These are phyloP conservation scores for Penaeus monodon DNA, from an alignment of 2,888 invertebrate species.

Conservation along the genomic window DNA sequence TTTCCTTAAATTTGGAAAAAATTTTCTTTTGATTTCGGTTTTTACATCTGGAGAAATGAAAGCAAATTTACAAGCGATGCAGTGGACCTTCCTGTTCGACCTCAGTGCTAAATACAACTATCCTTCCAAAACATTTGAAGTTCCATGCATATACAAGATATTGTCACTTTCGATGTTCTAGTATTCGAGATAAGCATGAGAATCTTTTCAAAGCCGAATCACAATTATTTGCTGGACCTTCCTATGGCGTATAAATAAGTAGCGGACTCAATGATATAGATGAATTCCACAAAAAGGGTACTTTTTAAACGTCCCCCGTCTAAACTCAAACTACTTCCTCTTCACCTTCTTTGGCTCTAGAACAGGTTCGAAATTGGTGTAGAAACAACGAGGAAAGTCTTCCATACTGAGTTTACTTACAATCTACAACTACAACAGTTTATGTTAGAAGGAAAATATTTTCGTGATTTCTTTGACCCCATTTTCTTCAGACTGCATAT, in stretches of 20 bases:
- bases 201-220: background rate
- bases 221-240: background rate
- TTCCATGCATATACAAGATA: background rate
- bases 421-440: too few species aligned
- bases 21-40: too few species aligned
- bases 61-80: background rate
- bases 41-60: background rate
- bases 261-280: too few species aligned
- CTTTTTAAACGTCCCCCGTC: background rate
- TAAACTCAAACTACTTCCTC: slow-evolving; percentile 6
- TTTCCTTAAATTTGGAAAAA: too few species aligned
- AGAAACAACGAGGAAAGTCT: too few species aligned
- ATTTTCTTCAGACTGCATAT: too few species aligned
- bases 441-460: too few species aligned
- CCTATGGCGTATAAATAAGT: too few species aligned
- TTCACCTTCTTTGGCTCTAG: background rate
- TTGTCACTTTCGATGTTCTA: background rate
- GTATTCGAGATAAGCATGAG: background rate
- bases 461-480: too few species aligned
- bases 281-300: background rate
- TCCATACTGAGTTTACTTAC: too few species aligned
- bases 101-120: slow-evolving; percentile 10
- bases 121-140: background rate
- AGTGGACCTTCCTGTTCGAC: slow-evolving; percentile 19
- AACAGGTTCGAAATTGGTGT: background rate